phyloP scores from a whole-genome alignment of 2,888 invertebrate species.

The Stictocephala bisonia region DNA sequence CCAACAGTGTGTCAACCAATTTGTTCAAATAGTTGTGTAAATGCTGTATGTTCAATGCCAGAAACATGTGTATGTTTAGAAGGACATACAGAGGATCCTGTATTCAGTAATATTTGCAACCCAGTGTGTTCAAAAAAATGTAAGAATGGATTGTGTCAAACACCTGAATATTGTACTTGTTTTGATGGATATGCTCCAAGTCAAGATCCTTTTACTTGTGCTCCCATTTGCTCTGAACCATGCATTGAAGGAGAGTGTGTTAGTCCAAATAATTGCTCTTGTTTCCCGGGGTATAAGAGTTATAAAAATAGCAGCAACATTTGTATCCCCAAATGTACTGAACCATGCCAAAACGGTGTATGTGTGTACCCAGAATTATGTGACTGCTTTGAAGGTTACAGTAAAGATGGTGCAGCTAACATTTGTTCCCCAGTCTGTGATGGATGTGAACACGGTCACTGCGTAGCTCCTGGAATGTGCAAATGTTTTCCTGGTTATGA shows the following conservation, averaged over 20 bases:
- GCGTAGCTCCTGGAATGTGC: neutral
- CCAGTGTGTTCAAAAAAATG: slow-evolving; percentile 25
- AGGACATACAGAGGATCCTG: neutral
- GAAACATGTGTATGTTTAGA: neutral
- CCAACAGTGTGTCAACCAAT: slow-evolving; percentile 7
- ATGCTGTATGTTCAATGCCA: neutral
- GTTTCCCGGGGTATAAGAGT: slow-evolving; percentile 30
- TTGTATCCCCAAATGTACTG: slow-evolving; percentile 4
- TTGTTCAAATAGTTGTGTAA: neutral
- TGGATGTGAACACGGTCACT: neutral
- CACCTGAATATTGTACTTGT: slow-evolving; percentile 2
- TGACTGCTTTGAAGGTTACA: slow-evolving; percentile 10
- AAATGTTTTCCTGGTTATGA: slow-evolving; percentile 7
- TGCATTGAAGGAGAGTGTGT: slow-evolving; percentile 36
- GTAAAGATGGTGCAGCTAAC: neutral
- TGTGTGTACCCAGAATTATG: slow-evolving; percentile 17
- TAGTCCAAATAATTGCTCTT: slow-evolving; percentile 19
- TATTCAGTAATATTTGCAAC: neutral
- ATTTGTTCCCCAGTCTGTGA: slow-evolving; percentile 2
- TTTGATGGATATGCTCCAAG: neutral
- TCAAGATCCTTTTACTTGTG: neutral
- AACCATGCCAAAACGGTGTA: neutral
- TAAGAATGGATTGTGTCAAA: neutral
- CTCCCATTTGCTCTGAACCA: neutral
- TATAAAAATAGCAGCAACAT: neutral